Evolutionary conservation across 1,140 invertebrate species (phyloP).

Genomic region (Trichomalopsis sarcophagae): DNA sequence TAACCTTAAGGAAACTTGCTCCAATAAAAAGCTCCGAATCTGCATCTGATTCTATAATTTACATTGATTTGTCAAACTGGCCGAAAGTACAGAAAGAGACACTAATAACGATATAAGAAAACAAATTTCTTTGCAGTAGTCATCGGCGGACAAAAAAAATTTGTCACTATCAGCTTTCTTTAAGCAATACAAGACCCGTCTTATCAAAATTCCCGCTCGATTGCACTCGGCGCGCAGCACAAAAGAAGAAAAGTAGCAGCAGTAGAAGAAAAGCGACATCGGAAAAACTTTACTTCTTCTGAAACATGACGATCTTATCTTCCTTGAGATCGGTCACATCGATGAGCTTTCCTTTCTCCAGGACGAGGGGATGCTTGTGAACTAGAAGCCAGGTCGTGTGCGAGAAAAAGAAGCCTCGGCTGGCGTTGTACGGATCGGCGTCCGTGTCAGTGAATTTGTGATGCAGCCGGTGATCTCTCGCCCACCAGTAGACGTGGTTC

Average conservation of each 20-base stretch:
- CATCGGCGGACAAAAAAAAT: background rate
- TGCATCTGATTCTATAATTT: too few species aligned
- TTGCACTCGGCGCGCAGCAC: background rate
- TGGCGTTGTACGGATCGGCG: slow-evolving; percentile 75
- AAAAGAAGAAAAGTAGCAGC: background rate
- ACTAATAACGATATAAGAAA: background rate
- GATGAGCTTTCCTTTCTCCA: slow-evolving; percentile 78
- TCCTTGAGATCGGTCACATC: slow-evolving; percentile 79
- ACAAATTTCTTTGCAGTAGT: too few species aligned
- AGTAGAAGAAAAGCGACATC: background rate
- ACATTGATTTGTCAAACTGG: too few species aligned
- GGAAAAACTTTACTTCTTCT: slow-evolving; percentile 74
- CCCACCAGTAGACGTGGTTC: slow-evolving; percentile 83
- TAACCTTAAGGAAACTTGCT: too few species aligned
- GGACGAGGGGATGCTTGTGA: slow-evolving; percentile 81
- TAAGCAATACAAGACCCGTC: slow-evolving; percentile 33
- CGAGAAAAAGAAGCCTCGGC: slow-evolving; percentile 81
- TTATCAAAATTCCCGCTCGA: background rate
- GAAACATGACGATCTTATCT: slow-evolving; percentile 80
- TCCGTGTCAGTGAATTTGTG: slow-evolving; percentile 81
- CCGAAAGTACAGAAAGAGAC: too few species aligned
- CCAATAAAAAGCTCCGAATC: too few species aligned
- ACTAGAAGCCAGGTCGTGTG: slow-evolving; percentile 85
- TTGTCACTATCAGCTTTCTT: background rate
- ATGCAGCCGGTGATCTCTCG: slow-evolving; percentile 82